phyloP scores from a whole-genome alignment of 2,797 vertebrate species.

The Etheostoma perlongum region DNA sequence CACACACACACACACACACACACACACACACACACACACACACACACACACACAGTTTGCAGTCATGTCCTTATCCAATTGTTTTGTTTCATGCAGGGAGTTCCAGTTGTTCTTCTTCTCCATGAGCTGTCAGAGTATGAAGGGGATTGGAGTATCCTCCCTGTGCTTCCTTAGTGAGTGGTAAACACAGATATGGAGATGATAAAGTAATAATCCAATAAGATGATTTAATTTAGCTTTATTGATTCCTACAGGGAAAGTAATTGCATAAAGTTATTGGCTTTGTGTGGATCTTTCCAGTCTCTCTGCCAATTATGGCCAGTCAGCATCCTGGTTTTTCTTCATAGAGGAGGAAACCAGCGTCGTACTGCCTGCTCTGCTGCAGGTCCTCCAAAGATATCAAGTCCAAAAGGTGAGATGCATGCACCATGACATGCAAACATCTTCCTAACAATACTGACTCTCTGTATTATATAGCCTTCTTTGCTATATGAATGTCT shows the following conservation, averaged over 20 bases:
- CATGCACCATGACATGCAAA: background rate
- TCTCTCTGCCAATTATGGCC: slow-evolving; percentile 58
- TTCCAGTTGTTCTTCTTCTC: slow-evolving; percentile 85
- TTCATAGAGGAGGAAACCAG: slow-evolving; percentile 94
- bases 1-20: too few relatives aligned
- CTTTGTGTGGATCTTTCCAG: slow-evolving; percentile 51
- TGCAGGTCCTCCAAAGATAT: slow-evolving; percentile 86
- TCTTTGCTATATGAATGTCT: background rate
- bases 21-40: too few relatives aligned
- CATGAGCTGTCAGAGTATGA: slow-evolving; percentile 87
- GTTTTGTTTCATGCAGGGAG: slow-evolving; percentile 74
- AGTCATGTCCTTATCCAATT: background rate
- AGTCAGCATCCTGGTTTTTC: slow-evolving; percentile 89
- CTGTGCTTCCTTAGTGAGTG: slow-evolving; percentile 83
- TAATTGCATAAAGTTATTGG: background rate
- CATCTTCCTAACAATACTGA: background rate
- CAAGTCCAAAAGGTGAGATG: slow-evolving; percentile 65
- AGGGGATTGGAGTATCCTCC: slow-evolving; percentile 91
- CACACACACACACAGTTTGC: background rate
- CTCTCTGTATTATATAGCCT: background rate
- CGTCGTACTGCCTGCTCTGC: slow-evolving; percentile 82
- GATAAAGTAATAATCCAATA: background rate
- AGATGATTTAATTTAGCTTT: background rate
- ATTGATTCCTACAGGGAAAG: background rate
- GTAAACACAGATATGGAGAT: background rate